Percentiles rank a stretch among this genome's conserved stretches.
These are phyloP conservation scores for Linurgus olivaceus DNA, from an alignment of 2,797 vertebrate species.

Conservation along the genomic window DNA sequence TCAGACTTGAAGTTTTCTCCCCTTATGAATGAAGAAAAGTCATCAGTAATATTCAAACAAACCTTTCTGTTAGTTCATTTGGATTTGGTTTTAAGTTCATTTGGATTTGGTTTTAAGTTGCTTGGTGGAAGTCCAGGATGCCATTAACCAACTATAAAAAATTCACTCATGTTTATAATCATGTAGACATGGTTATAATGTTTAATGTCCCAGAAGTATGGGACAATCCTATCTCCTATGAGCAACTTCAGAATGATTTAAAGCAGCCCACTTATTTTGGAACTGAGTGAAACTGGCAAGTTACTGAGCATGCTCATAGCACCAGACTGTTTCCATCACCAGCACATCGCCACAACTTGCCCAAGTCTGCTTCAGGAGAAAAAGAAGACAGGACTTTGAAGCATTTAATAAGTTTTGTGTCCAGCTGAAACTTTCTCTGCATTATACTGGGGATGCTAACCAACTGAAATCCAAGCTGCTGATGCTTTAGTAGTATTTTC, in stretches of 20 bases:
- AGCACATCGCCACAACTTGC: not conserved
- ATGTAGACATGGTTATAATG: not conserved
- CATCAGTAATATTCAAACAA: not conserved
- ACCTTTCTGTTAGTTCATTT: not conserved
- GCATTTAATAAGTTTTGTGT: not conserved
- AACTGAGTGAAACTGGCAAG: not conserved
- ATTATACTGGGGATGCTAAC: not conserved
- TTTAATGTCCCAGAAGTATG: not conserved
- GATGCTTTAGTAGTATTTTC: not conserved
- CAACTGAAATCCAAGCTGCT: not conserved
- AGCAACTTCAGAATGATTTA: not conserved
- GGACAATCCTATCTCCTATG: not conserved
- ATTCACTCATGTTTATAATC: not conserved
- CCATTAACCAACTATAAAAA: not conserved
- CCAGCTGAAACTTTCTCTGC: not conserved
- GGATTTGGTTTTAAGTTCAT: not conserved
- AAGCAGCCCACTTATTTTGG: not conserved
- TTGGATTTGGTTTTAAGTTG: not conserved
- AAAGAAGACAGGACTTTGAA: not conserved
- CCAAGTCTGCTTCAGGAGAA: not conserved
- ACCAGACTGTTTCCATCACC: not conserved
- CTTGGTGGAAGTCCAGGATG: not conserved
- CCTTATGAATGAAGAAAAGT: not conserved
- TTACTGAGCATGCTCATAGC: not conserved
- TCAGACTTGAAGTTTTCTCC: not conserved